Evolutionary conservation across 2,797 vertebrate species (phyloP).

Genomic region (Crocodylus rhombifer): DNA sequence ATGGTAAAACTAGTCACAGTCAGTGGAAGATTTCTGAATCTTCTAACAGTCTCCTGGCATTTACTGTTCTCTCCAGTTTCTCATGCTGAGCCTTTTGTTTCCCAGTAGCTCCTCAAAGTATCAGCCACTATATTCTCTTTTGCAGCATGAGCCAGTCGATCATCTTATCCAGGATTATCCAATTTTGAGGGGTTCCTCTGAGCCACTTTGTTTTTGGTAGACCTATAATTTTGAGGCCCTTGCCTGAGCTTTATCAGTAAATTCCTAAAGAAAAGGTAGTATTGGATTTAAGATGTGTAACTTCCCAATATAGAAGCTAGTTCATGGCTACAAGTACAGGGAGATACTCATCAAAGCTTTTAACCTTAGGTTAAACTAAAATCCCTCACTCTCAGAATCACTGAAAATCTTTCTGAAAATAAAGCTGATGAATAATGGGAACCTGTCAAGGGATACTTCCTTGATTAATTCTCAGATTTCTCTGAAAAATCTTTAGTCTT

Average conservation of each 20-base stretch:
- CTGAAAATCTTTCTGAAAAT: neutral
- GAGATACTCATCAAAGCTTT: neutral
- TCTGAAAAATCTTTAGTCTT: neutral
- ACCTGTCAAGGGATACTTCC: neutral
- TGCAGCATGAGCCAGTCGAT: neutral
- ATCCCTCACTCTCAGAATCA: neutral
- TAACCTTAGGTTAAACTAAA: neutral
- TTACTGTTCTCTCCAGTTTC: constrained; percentile 6
- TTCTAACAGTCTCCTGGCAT: neutral
- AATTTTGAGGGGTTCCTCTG: constrained; percentile 13
- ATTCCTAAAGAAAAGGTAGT: neutral
- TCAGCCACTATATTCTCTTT: constrained; percentile 17
- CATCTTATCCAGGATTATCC: neutral
- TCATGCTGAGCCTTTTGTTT: constrained; percentile 5
- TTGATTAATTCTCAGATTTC: neutral
- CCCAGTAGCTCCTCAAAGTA: neutral
- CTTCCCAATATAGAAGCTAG: neutral
- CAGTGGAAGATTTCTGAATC: constrained; percentile 3
- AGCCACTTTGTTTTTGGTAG: neutral
- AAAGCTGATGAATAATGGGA: neutral
- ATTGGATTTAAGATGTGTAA: neutral
- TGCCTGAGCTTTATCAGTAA: neutral
- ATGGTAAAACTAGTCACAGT: neutral
- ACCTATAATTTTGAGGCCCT: neutral
- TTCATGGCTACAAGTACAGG: neutral